Evolutionary conservation across 2,888 invertebrate genomes (phyloP), one percentile per base, ranked within the genome.

Genomic region (Hemaris fuciformis): DNA sequence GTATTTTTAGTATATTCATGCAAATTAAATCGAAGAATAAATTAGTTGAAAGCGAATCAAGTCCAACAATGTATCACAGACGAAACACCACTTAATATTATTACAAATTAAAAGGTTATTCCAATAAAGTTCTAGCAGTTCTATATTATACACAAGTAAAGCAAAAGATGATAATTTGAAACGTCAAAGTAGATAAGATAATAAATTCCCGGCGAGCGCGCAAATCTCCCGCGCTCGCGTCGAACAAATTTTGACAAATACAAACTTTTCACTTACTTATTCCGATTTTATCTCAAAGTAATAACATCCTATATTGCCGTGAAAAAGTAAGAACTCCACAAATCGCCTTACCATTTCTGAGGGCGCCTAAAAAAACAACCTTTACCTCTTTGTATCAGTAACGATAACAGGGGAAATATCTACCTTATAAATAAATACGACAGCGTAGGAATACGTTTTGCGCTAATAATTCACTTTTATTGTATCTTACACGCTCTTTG

Each of bases 401-500:
- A 76, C 80, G 80, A 83, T 80, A 83, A 77, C 81, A 79, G 71
- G 75, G 75, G 76, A 81, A 53, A 79, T 76, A 77, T 70, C 64
- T 70, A 67, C 74, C 73, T 77, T 79, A 79, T 80, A 82, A 79
- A 84, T 79, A 84, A 83, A 85, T 83, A 85, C 77, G 77, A 77
- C 80, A 84, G 79, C 81, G 80, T 80, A 81, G 79, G 83, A 87
- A 87, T 87, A 85, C 87, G 88, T 86, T 88, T 85, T 82, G 81
- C 80, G 81, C 80, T 88, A 90, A 91, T 91, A 91, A 89, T 85
- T 91, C 91, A 91, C 87, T 90, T 91, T 91, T 91, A 91, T 91
- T 89, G 86, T 91, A 88, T 89, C 88, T 88, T 86, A 88, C 87
- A 84, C 89, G 88, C 89, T 89, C 87, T 89, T 88, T 85, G 81